Percentiles rank a stretch among this genome's conserved stretches.
phyloP scores from a whole-genome alignment of 2,113 vertebrate genomes.

The Terrapene triunguis region DNA sequence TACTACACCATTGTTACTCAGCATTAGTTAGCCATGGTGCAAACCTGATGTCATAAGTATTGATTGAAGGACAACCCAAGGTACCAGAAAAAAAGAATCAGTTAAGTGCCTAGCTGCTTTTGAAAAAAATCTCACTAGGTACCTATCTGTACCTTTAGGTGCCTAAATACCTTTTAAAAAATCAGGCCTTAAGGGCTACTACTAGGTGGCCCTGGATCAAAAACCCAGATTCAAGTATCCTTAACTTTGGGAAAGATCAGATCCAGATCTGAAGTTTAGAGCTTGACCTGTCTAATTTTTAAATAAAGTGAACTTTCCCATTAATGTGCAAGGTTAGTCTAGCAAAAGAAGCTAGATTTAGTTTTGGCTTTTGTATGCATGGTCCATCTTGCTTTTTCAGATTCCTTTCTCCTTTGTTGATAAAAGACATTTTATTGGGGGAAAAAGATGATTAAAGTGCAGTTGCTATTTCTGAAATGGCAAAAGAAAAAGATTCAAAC shows the following conservation, averaged over 20 bases:
- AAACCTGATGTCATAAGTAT: background rate
- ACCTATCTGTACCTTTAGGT: background rate
- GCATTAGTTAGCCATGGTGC: background rate
- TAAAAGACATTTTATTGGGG: slow-evolving; percentile 41
- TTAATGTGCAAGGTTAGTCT: background rate
- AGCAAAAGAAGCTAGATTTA: slow-evolving; percentile 17
- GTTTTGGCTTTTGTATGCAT: slow-evolving; percentile 25
- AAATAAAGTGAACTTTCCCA: background rate
- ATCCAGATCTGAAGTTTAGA: background rate
- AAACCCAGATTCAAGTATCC: background rate
- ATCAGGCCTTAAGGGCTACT: background rate
- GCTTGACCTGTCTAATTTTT: slow-evolving; percentile 31
- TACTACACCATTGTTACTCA: background rate
- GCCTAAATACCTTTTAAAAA: background rate
- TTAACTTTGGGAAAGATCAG: background rate
- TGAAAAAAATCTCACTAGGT: background rate
- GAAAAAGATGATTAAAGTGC: slow-evolving; percentile 11
- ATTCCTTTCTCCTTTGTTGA: slow-evolving; percentile 37
- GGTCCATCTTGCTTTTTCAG: background rate
- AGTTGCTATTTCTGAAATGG: slow-evolving; percentile 33
- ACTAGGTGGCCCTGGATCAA: background rate
- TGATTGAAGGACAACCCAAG: background rate
- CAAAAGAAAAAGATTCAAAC: slow-evolving; percentile 5
- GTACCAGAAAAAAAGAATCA: background rate
- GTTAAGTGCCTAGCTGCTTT: background rate